A percentile compares a stretch with the other conserved stretches of the same genome.
These are phyloP conservation scores for Cryptoprocta ferox DNA, from an alignment of 2,797 vertebrate species.

Conservation along the genomic window DNA sequence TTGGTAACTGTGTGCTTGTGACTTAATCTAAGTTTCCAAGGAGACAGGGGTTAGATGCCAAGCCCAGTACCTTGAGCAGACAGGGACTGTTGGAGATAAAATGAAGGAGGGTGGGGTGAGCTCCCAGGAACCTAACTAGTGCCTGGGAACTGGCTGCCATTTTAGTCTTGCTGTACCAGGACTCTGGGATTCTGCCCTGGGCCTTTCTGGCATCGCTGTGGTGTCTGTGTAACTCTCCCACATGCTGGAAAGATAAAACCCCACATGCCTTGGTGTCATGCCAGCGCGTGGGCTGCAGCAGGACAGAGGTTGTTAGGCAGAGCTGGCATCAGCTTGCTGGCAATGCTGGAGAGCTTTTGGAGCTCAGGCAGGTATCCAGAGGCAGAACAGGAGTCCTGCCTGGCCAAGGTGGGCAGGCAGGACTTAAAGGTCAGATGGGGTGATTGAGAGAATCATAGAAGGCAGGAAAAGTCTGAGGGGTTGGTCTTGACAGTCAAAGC, in stretches of 20 bases:
- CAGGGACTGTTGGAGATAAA: background rate
- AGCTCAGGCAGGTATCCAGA: conserved; percentile 30
- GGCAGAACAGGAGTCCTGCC: background rate
- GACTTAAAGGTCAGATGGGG: background rate
- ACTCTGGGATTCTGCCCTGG: conserved; percentile 60
- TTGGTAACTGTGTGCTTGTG: conserved; percentile 50
- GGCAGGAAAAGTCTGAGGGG: background rate
- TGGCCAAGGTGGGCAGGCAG: background rate
- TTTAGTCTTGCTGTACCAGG: conserved; percentile 54
- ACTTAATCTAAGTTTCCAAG: conserved; percentile 61
- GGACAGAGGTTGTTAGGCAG: conserved; percentile 73
- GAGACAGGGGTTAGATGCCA: conserved; percentile 49
- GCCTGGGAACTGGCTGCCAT: conserved; percentile 75
- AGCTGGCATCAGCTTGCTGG: conserved; percentile 52
- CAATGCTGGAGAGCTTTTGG: conserved; percentile 17
- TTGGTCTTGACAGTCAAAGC: background rate
- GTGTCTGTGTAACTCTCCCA: conserved; percentile 74
- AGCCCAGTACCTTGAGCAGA: conserved; percentile 50
- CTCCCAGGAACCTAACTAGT: background rate
- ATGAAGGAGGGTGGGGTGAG: background rate
- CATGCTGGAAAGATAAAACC: conserved; percentile 60
- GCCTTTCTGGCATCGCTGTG: conserved; percentile 60
- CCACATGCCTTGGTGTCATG: conserved; percentile 52
- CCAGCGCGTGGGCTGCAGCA: conserved; percentile 75
- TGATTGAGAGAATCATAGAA: background rate